Evolutionary conservation across 2,113 vertebrate genomes (phyloP).

Genomic region (Vulpes lagopus): DNA sequence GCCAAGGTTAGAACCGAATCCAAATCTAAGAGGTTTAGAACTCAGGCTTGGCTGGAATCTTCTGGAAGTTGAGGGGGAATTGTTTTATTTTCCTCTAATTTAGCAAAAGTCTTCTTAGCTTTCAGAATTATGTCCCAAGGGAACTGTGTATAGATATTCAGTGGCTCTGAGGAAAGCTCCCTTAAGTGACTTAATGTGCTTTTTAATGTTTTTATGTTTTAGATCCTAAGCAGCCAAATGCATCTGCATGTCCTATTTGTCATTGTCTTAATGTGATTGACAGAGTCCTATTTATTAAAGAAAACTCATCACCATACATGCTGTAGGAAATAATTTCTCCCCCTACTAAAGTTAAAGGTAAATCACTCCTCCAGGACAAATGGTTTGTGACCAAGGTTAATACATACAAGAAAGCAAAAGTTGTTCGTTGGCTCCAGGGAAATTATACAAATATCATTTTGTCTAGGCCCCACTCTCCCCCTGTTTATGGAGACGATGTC

Average conservation of each 20-base stretch:
- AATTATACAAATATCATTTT: background rate
- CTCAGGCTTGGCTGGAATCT: conserved; percentile 52
- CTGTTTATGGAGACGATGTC: background rate
- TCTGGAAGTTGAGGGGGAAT: conserved; percentile 12
- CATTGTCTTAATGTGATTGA: background rate
- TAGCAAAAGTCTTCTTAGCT: conserved; percentile 68
- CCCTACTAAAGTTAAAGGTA: background rate
- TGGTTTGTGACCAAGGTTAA: background rate
- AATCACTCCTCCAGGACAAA: background rate
- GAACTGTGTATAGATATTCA: conserved; percentile 1
- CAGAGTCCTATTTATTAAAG: background rate
- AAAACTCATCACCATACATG: background rate
- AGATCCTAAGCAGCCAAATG: background rate
- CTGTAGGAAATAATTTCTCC: background rate
- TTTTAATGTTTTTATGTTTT: conserved; percentile 47
- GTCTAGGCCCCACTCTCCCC: background rate
- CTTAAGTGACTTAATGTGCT: conserved; percentile 15
- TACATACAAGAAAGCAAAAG: background rate
- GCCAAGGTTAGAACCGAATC: conserved; percentile 73
- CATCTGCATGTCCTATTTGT: background rate
- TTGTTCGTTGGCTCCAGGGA: background rate
- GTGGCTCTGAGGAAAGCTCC: conserved; percentile 52
- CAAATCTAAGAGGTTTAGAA: conserved; percentile 68
- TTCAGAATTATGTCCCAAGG: conserved; percentile 59
- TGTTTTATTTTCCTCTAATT: conserved; percentile 72